Base-by-base conservation (phyloP, 2,113 vertebrate species). In the Sula dactylatra region DNA sequence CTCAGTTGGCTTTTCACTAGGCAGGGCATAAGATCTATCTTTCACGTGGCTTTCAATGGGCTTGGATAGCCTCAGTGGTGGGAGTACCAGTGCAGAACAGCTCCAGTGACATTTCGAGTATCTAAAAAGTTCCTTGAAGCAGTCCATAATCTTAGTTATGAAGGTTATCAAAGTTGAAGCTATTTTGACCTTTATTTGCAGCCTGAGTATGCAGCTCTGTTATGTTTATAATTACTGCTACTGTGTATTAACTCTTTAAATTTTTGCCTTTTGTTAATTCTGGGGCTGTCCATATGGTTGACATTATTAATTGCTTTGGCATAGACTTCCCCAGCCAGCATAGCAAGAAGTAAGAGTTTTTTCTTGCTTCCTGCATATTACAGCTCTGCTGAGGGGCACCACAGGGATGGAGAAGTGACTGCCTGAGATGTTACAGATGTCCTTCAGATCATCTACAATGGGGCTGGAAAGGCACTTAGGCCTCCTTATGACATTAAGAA, bases 111-210 rank as follows among this genome's bases (percentile, higher is more conserved):
- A 56, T 59, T 90, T 36, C 8, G 12, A 78, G 21, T 11, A 38
- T 34, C 42, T 65, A 56, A 74, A 44, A 78, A 40, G 40, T 47
- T 95, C 49, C 42, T 52, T 79, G 84, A 84, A 55, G 80, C n/a
- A 64, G 17, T 31, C 0, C 0, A 19, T 21, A 69, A 62, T 13
- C 22, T 90, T 34, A 58, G 3, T 44, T 29, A 40, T 5, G 1
- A 59, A 66, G 31, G 86, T 82, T 58, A 58, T 86, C 29, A 11
- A 42, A 93, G 54, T 45, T n/a, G 42, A 82, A 78, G 32, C 67
- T 86, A 4, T 54, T 78, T 81, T 80, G 38, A 26, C 38, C n/a
- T 74, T 88, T 86, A 44, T 90, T 83, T 88, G 56, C 47, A 58
- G 45, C 38, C 64, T 6, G 45, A 85, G 17, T 56, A 29, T 1